phyloP scores from a whole-genome alignment of 2,113 vertebrate genomes.

The Charadrius vociferus region DNA sequence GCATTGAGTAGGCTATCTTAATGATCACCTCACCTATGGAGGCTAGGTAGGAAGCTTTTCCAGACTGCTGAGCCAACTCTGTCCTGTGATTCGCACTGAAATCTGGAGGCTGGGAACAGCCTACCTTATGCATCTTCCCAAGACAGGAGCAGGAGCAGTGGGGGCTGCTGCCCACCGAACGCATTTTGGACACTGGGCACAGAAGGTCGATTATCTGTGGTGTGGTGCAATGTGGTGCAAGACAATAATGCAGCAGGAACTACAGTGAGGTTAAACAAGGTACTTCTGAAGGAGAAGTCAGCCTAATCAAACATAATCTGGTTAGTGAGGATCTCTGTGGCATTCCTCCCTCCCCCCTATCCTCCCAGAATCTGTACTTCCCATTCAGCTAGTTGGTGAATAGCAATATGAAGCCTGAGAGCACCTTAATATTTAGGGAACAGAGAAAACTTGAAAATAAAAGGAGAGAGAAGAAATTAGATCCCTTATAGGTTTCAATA shows the following conservation, averaged over 20 bases:
- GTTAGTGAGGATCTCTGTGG: fast-evolving
- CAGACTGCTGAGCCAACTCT: background rate
- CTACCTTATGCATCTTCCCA: background rate
- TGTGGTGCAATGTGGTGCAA: background rate
- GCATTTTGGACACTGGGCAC: background rate
- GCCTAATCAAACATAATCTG: background rate
- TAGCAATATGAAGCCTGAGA: background rate
- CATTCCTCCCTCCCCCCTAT: background rate
- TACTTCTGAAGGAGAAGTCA: background rate
- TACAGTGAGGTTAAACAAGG: background rate
- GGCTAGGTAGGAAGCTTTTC: background rate
- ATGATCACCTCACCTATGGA: background rate
- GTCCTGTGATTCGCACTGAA: background rate
- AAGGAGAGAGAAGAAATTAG: background rate
- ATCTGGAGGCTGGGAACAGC: background rate
- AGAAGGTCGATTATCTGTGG: background rate
- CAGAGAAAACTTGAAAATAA: background rate
- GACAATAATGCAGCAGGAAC: background rate
- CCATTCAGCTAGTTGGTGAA: background rate
- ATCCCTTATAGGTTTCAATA: background rate
- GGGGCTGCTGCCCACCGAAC: background rate
- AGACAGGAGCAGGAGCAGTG: background rate
- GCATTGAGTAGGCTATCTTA: background rate
- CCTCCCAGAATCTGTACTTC: background rate
- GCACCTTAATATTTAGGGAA: background rate